These are phyloP conservation scores for Myiagra hebetior DNA, from an alignment of 2,113 vertebrate genomes.

Conservation along the genomic window DNA sequence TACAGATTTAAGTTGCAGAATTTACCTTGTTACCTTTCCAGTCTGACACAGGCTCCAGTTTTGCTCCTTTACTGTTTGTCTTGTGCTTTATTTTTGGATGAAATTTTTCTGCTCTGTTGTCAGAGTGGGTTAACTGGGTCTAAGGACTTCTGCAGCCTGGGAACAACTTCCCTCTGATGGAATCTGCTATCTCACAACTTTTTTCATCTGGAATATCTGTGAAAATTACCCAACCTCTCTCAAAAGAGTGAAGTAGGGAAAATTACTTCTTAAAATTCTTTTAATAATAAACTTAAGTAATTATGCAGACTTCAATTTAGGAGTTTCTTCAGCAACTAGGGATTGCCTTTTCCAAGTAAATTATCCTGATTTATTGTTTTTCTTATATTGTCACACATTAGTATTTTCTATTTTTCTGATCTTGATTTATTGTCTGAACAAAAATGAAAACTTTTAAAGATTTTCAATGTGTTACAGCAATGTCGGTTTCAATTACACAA, in stretches of 20 bases:
- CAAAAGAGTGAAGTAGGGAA: background rate
- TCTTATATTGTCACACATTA: background rate
- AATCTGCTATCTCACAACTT: background rate
- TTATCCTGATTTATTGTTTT: background rate
- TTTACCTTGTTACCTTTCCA: background rate
- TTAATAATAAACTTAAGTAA: background rate
- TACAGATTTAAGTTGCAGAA: background rate
- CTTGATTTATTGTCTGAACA: slow-evolving; percentile 9
- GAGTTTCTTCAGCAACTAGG: background rate
- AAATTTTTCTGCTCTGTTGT: background rate
- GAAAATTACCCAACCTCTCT: background rate
- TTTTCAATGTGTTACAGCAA: slow-evolving; percentile 5
- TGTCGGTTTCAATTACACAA: slow-evolving; percentile 7
- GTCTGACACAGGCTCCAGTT: background rate
- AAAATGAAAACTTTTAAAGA: background rate
- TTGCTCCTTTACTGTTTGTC: background rate
- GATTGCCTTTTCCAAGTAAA: background rate
- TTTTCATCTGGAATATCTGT: background rate
- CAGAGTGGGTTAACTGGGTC: background rate
- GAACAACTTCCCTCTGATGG: background rate
- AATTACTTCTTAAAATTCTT: background rate
- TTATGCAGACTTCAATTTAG: background rate
- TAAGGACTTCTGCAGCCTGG: background rate
- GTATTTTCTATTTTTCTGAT: slow-evolving; percentile 1
- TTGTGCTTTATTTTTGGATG: background rate